Evolutionary conservation across 2,888 invertebrate genomes (phyloP).

Genomic region (Rhopalosiphum nymphaeae): DNA sequence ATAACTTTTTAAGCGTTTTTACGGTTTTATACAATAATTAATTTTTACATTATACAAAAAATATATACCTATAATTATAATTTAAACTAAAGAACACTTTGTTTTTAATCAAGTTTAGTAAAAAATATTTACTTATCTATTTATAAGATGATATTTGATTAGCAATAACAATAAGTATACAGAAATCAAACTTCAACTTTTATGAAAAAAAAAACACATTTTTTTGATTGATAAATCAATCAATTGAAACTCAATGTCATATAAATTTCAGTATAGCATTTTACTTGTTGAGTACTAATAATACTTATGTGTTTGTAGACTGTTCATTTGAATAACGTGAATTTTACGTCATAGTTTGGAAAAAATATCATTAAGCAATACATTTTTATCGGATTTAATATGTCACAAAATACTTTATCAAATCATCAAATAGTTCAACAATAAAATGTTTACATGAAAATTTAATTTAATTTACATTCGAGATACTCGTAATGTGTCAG

Average conservation of each 20-base stretch:
- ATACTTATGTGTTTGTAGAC: background rate
- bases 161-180: background rate
- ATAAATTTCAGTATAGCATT: background rate
- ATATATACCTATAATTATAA: background rate
- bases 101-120: background rate
- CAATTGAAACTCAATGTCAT: background rate
- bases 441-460: background rate
- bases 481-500: slow-evolving; percentile 31
- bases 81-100: background rate
- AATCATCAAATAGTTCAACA: background rate
- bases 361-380: background rate
- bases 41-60: background rate
- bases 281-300: background rate
- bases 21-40: background rate
- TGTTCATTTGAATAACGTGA: too few species aligned
- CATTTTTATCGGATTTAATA: background rate
- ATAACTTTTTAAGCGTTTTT: background rate
- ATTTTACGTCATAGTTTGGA: background rate
- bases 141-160: background rate
- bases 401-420: background rate
- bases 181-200: background rate
- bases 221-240: background rate
- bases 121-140: background rate
- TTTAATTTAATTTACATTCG: slow-evolving; percentile 21
- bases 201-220: background rate